Evolutionary conservation across 2,113 vertebrate species (phyloP).

Genomic region (Thermophis baileyi): DNA sequence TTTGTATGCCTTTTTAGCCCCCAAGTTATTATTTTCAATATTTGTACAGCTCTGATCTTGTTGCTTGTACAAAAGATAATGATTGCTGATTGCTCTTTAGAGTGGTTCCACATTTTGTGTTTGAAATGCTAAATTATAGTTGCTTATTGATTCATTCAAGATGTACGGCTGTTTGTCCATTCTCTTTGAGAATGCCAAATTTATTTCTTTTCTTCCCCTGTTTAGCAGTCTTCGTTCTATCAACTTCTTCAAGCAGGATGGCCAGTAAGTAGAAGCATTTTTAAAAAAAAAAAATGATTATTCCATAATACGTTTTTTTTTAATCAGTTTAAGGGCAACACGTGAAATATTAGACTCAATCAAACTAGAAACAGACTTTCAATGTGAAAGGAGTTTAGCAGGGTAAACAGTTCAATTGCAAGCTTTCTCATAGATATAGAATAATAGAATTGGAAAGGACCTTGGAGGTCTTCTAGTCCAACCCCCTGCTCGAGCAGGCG

Average conservation of each 20-base stretch:
- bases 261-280: constrained; percentile 78
- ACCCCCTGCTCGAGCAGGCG: too few relatives aligned
- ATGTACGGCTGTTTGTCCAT: background rate
- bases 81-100: background rate
- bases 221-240: constrained; percentile 81
- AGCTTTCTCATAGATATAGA: too few relatives aligned
- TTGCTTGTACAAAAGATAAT: background rate
- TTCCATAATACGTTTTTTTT: background rate
- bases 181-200: background rate
- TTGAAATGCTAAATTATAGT: background rate
- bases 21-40: background rate
- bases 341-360: background rate
- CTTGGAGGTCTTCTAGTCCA: too few relatives aligned
- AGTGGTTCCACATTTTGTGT: background rate
- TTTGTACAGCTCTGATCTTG: rapidly evolving
- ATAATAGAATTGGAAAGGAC: too few relatives aligned
- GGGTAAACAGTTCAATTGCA: background rate
- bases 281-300: background rate
- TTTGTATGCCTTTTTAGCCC: background rate
- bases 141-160: background rate
- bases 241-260: constrained; percentile 79
- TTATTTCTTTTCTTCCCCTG: background rate
- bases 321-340: background rate
- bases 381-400: background rate
- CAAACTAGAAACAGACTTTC: background rate